Evolutionary conservation across 2,888 invertebrate genomes (phyloP), one percentile per base, ranked within the genome.

Genomic region (Pyrrhia umbra): DNA sequence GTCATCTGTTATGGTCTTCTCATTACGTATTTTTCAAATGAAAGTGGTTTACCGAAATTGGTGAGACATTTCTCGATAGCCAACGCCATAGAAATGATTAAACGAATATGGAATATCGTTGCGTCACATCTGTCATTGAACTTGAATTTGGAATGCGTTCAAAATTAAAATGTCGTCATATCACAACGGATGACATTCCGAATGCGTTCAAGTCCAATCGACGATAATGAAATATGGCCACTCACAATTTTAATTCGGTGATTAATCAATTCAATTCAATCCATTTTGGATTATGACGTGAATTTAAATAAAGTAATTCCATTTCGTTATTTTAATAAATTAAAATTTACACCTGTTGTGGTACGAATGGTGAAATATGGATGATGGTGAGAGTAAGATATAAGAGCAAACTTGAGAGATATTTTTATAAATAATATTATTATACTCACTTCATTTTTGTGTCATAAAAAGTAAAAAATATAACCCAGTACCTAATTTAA

Each of bases 91-190:
- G 69, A 75, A 84, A 82, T 83, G 63, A 70, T 69, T 73, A 71
- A 50, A 51, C 65, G 6, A 51, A 60, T 45, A 62, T 56, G 65
- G 66, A 56, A 39, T 50, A 69, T 40, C 30, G 54, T 80, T 81
- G 74, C 80, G 69, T 81, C 77, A 83, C 69, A 74, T 71, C 84
- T 86, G 88, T 88, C 85, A 87, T 85, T 89, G 89, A 90, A 89
- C 89, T 90, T 90, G 88, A 88, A 86, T 85, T 83, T 82, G 63
- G 80, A 85, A 86, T 74, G 72, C 57, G 55, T 69, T 73, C 58
- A 46, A 80, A 74, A 71, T 73, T 74, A 68, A 78, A 67, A 66
- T 65, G 71, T 71, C 71, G 65, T 67, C 64, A 49, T 78, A 63
- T 60, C 66, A 65, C 54, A 60, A 77, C 37, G 37, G 39, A 72